Percentiles rank a stretch among this genome's conserved stretches.
phyloP scores from a whole-genome alignment of 2,888 invertebrate genomes.

The Pristionchus fissidentatus region DNA sequence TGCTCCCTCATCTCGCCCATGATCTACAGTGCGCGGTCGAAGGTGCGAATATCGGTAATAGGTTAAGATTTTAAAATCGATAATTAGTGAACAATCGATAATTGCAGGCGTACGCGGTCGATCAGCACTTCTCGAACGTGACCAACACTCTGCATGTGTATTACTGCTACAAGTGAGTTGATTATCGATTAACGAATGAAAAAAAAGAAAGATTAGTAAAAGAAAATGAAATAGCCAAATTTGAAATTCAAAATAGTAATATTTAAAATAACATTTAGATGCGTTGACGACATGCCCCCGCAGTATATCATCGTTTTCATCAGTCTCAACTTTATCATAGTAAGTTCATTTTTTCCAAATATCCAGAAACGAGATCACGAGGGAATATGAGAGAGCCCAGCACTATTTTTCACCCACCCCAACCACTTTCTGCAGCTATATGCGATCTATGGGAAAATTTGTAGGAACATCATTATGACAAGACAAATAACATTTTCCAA shows the following conservation, averaged over 20 bases:
- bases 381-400: too few relatives aligned
- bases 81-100: background rate
- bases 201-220: background rate
- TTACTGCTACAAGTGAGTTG: conserved; percentile 60
- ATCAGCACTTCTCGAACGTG: conserved; percentile 58
- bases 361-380: too few relatives aligned
- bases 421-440: too few relatives aligned
- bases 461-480: too few relatives aligned
- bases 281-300: conserved; percentile 64
- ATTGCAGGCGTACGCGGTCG: conserved; percentile 61
- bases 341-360: conserved; percentile 41
- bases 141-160: conserved; percentile 58
- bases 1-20: conserved; percentile 63
- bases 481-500: too few relatives aligned
- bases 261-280: conserved; percentile 38
- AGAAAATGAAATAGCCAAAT: background rate
- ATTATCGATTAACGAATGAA: background rate
- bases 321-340: conserved; percentile 62
- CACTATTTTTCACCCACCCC: too few relatives aligned
- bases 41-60: conserved; percentile 49
- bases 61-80: background rate
- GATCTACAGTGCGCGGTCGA: conserved; percentile 63
- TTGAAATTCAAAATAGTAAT: background rate
- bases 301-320: conserved; percentile 62
- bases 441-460: too few relatives aligned